These are phyloP conservation scores for Trogon surrucura DNA, from an alignment of 2,113 vertebrate species.

Conservation along the genomic window DNA sequence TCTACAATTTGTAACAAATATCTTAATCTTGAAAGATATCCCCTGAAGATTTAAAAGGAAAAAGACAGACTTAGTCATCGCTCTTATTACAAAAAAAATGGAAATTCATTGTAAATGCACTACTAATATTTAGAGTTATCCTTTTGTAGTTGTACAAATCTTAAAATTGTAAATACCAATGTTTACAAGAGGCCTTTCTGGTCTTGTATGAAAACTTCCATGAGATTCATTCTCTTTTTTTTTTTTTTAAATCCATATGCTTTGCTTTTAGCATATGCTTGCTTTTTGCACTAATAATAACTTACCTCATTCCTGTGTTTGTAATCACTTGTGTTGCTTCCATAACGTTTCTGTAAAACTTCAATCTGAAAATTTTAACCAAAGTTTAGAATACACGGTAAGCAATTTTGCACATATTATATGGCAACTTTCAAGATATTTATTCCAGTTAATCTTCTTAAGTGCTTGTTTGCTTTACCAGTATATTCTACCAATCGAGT, in stretches of 20 bases:
- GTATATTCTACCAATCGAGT: conserved; percentile 52
- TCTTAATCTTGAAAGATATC: conserved; percentile 65
- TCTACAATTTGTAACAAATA: conserved; percentile 82
- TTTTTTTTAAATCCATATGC: conserved; percentile 66
- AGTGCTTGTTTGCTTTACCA: conserved; percentile 68
- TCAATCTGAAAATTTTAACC: conserved; percentile 75
- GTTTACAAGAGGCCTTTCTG: conserved; percentile 77
- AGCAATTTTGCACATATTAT: conserved; percentile 81
- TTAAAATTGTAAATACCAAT: conserved; percentile 71
- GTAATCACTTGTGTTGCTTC: conserved; percentile 77
- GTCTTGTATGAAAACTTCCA: conserved; percentile 66
- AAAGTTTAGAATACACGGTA: conserved; percentile 76
- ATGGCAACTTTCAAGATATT: conserved; percentile 60
- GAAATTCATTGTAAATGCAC: conserved; percentile 78
- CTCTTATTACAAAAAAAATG: neutral
- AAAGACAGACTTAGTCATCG: conserved; percentile 61
- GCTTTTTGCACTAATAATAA: conserved; percentile 85
- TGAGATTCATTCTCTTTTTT: conserved; percentile 56
- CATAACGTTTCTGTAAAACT: conserved; percentile 65
- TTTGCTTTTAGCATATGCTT: conserved; percentile 80
- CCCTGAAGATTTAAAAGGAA: conserved; percentile 76
- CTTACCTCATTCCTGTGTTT: conserved; percentile 78
- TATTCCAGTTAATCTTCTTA: conserved; percentile 60
- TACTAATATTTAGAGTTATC: conserved; percentile 66
- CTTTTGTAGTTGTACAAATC: conserved; percentile 73